These are phyloP conservation scores for Neoarius graeffei DNA, from an alignment of 2,113 vertebrate genomes.

Conservation along the genomic window DNA sequence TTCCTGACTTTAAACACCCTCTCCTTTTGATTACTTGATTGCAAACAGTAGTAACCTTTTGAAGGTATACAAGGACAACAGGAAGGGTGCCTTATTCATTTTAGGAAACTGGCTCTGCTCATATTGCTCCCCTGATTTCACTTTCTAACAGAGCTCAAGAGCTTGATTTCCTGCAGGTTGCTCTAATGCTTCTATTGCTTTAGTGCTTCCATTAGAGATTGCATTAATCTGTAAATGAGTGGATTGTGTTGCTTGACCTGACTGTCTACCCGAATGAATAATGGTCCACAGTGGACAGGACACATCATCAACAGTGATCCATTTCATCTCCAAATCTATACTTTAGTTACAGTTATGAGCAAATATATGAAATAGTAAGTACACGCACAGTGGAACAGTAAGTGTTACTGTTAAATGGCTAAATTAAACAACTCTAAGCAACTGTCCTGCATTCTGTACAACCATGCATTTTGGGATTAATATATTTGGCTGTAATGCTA, in stretches of 20 bases:
- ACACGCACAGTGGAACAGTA: neutral
- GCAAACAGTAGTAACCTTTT: slow-evolving; percentile 14
- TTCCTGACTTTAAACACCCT: neutral
- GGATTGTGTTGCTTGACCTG: slow-evolving; percentile 22
- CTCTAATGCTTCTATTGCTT: slow-evolving; percentile 16
- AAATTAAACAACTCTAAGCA: neutral
- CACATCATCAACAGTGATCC: neutral
- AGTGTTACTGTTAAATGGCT: neutral
- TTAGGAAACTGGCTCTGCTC: slow-evolving; percentile 25
- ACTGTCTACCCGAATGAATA: slow-evolving; percentile 13
- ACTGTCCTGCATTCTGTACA: neutral
- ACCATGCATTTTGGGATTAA: neutral
- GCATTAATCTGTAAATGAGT: slow-evolving; percentile 15
- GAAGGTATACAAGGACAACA: slow-evolving; percentile 51
- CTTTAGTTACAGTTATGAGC: neutral
- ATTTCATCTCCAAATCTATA: slow-evolving; percentile 11
- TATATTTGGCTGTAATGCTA: neutral
- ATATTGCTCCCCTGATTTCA: slow-evolving; percentile 26
- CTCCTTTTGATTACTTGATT: neutral
- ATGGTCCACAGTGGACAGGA: neutral
- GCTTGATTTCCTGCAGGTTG: slow-evolving; percentile 38
- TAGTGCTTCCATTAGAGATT: slow-evolving; percentile 24
- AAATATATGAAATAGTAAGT: neutral
- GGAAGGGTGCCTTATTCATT: slow-evolving; percentile 26
- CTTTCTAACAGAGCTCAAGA: neutral